A percentile compares a stretch with the other conserved stretches of the same genome.
Conservation (phyloP, 2,888 invertebrate genomes). For the Amaurobius ferox region DNA sequence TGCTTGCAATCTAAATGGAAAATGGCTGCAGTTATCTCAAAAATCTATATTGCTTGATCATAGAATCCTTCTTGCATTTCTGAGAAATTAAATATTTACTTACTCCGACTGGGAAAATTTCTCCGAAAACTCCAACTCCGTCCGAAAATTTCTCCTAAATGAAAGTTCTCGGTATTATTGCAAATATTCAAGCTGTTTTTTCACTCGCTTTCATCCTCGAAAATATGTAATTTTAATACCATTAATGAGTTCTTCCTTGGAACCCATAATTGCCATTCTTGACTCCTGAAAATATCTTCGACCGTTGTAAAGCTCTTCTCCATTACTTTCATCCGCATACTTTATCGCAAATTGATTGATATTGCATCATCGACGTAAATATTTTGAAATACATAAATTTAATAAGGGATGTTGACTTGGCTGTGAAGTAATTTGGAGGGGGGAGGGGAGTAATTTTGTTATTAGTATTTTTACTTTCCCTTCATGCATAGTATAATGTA, state of each 20-base stretch:
- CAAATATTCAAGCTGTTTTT: too few relatives aligned
- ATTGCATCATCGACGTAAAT: neutral
- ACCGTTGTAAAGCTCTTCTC: neutral
- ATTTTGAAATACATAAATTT: neutral
- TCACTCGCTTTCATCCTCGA: neutral
- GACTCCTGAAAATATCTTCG: neutral
- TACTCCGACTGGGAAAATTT: neutral
- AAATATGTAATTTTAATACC: conserved; percentile 2
- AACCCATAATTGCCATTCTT: neutral
- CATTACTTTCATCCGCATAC: neutral
- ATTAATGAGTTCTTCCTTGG: neutral
- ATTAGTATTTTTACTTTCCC: too few relatives aligned
- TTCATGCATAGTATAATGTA: too few relatives aligned
- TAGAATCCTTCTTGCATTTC: too few relatives aligned
- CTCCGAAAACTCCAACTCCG: too few relatives aligned
- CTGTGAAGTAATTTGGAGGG: neutral
- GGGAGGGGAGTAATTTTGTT: too few relatives aligned
- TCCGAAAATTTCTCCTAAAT: too few relatives aligned
- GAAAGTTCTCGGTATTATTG: too few relatives aligned
- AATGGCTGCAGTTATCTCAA: too few relatives aligned
- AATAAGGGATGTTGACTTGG: neutral
- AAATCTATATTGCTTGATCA: too few relatives aligned
- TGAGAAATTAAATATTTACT: too few relatives aligned
- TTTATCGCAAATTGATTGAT: neutral
- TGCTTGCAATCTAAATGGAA: too few relatives aligned